Percentiles rank a stretch among this genome's conserved stretches.
Conservation (phyloP, 2,797 vertebrate species). For the Parauchenoglanis ngamensis region DNA sequence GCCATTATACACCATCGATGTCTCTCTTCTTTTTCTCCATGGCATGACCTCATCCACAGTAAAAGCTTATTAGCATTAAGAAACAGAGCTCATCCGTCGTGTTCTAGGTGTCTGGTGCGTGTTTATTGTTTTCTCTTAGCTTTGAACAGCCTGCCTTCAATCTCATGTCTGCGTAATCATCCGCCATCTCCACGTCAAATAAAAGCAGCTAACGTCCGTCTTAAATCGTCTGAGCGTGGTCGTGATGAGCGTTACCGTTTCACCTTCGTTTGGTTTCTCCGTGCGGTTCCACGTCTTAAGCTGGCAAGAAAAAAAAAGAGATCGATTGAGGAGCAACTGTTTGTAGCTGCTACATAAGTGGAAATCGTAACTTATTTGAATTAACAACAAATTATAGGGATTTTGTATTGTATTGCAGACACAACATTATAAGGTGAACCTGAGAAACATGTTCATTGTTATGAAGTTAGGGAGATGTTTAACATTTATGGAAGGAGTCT, state of each 20-base stretch:
- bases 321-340: not conserved
- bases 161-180: slow-evolving; percentile 35
- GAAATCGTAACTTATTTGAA: not conserved
- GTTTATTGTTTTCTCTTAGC: slow-evolving; percentile 2
- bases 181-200: slow-evolving; percentile 10
- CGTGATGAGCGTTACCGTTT: not conserved
- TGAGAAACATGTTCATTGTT: no score
- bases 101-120: not conserved
- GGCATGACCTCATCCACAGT: not conserved
- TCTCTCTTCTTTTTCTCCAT: not conserved
- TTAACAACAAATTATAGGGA: not conserved
- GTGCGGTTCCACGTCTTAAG: not conserved
- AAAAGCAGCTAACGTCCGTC: not conserved
- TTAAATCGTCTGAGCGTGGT: not conserved
- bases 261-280: not conserved
- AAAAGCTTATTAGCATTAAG: slow-evolving; percentile 17
- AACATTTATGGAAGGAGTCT: not conserved
- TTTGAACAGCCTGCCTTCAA: not conserved
- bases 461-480: not conserved
- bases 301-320: not conserved
- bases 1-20: not conserved
- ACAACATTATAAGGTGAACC: not conserved
- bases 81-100: not conserved
- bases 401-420: not conserved
- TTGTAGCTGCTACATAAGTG: not conserved